phyloP scores from a whole-genome alignment of 2,797 vertebrate genomes.

The Dipus sagitta region DNA sequence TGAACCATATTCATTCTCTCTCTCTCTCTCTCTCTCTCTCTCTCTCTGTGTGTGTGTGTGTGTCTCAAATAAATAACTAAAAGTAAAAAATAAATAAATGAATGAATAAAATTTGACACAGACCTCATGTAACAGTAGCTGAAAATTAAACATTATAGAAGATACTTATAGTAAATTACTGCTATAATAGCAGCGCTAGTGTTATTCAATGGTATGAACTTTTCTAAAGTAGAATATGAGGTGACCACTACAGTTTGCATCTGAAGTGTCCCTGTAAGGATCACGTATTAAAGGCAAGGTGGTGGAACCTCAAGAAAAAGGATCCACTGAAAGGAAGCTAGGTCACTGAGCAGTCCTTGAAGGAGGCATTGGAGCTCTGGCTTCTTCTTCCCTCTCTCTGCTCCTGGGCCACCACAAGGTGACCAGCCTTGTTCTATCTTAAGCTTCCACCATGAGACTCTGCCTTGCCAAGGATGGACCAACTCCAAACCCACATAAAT shows the following conservation, averaged over 20 bases:
- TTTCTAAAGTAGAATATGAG: conserved; percentile 3
- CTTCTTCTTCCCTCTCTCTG: background rate
- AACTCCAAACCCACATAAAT: background rate
- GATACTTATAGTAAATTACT: background rate
- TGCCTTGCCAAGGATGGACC: background rate
- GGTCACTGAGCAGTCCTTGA: background rate
- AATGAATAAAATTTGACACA: background rate
- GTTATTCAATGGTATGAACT: background rate
- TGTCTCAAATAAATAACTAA: no score
- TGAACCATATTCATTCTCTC: no score
- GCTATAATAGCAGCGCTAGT: background rate
- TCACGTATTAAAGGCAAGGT: background rate
- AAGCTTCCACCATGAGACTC: background rate
- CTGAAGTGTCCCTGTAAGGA: background rate
- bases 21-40: no score
- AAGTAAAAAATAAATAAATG: no score
- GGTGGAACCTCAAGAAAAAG: background rate
- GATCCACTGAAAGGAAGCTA: background rate
- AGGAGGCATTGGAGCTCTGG: background rate
- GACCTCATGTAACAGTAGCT: background rate
- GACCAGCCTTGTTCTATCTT: background rate
- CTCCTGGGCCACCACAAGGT: no score
- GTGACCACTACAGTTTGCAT: background rate
- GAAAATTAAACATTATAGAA: conserved; percentile 44
- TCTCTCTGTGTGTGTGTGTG: no score